Evolutionary conservation across 2,797 vertebrate species (phyloP), one percentile per base, ranked within the genome.

Genomic region (Pagetopsis macropterus): DNA sequence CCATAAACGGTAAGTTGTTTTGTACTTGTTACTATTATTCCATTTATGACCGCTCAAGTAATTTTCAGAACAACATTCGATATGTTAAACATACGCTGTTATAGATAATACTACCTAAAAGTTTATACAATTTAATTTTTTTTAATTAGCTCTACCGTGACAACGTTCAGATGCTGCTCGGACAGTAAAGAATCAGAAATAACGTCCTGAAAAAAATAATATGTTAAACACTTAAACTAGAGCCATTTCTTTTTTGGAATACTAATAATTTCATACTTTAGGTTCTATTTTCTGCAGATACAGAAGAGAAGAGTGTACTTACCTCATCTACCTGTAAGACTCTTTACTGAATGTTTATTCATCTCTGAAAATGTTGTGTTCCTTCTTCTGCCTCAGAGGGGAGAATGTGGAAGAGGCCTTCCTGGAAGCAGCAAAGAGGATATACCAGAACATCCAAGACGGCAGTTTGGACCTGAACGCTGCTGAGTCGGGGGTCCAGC

Each of bases 401-500:
- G 97, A 99, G 92, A 99, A 99, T 0, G 98, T 99, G 58, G 98
- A 99, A 88, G 98, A 99, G 19, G 97, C 97, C 0, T 99, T 99
- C 88, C 94, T 99, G 85, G 98, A 99, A 92, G 97, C 98, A 8
- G 97, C 97, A 23, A 99, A 99, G 96, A 97, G 98, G 78, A 99
- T 99, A 91, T 99, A 99, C 92, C 98, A 99, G 94, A 99, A 99
- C 85, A 99, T 99, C 91, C 97, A 99, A 87, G 98, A 99, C 0
- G 98, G 98, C 54, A 99, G 97, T 87, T 93, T 99, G 94, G 98
- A 99, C 89, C 96, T 99, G 90, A 99, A 99, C 10, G 98, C 98
- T 0, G 98, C 98, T 0, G 98, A 99, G 81, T 99, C 97, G 0
- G 97, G 97, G 2, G 98, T 99, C 78, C 97, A 99, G 89, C 98